phyloP scores from a whole-genome alignment of 2,888 invertebrate species.

The Epinotia ramella region DNA sequence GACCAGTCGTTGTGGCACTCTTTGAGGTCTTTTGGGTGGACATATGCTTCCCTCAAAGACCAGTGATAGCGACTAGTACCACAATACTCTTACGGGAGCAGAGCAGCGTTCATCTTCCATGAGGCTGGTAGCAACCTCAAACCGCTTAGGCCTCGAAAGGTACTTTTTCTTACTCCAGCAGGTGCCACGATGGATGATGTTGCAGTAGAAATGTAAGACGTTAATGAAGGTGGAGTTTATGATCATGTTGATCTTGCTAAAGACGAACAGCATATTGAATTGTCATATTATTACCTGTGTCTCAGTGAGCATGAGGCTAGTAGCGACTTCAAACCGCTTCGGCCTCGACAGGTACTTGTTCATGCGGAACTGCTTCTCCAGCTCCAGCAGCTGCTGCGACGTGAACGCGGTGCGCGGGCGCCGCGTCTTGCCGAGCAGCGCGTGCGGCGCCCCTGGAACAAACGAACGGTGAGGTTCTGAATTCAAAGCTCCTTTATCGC shows the following conservation, averaged over 20 bases:
- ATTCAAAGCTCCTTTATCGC: neutral
- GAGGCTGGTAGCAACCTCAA: too few relatives aligned
- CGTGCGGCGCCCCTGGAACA: slow-evolving; percentile 87
- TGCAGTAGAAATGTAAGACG: too few relatives aligned
- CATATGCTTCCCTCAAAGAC: too few relatives aligned
- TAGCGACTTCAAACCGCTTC: slow-evolving; percentile 99
- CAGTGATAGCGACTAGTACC: too few relatives aligned
- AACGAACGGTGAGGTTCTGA: neutral
- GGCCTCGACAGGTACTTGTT: slow-evolving; percentile 99
- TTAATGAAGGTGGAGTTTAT: neutral
- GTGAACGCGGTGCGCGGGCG: slow-evolving; percentile 99
- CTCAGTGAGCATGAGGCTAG: slow-evolving; percentile 98
- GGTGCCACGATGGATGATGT: too few relatives aligned
- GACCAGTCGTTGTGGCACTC: too few relatives aligned
- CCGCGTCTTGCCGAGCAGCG: slow-evolving; percentile 83
- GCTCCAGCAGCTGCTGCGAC: slow-evolving; percentile 97
- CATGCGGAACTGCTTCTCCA: slow-evolving; percentile 99
- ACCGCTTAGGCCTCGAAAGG: too few relatives aligned
- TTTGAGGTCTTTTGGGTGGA: too few relatives aligned
- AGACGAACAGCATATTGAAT: too few relatives aligned
- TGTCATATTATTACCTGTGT: slow-evolving; percentile 93
- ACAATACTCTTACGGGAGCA: too few relatives aligned
- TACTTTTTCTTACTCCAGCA: too few relatives aligned
- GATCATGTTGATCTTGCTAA: neutral
- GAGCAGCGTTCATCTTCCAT: too few relatives aligned